Evolutionary conservation across 2,888 invertebrate genomes (phyloP).

Genomic region (Pachliopta kotzebuea): DNA sequence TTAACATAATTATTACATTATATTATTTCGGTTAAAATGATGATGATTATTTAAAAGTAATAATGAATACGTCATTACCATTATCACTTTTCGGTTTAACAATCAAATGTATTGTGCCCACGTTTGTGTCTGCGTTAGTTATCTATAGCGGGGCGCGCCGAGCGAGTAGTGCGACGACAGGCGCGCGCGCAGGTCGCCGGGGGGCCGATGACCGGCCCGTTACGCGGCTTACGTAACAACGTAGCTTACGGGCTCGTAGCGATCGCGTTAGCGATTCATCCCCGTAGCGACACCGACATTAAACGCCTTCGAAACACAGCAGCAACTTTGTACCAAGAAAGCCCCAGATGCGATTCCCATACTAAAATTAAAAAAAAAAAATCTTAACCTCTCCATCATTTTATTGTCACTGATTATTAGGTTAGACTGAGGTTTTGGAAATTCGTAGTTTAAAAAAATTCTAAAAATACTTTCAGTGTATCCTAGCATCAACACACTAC

Average conservation of each 20-base stretch:
- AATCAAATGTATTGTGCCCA: constrained; percentile 19
- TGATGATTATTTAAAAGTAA: no score
- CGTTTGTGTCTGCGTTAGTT: constrained; percentile 26
- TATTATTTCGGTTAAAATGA: no score
- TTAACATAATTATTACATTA: no score
- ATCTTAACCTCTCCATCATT: no score
- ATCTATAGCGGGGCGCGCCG: constrained; percentile 32
- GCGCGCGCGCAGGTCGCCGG: constrained; percentile 70
- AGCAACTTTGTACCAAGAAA: background rate
- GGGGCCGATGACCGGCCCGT: constrained; percentile 73
- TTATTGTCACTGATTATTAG: no score
- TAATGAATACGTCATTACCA: no score
- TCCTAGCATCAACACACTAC: background rate
- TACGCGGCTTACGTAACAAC: constrained; percentile 75
- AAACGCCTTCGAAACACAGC: no score
- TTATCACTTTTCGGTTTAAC: background rate
- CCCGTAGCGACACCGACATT: constrained; percentile 37
- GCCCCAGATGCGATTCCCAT: no score
- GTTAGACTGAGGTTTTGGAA: no score
- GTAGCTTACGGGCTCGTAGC: constrained; percentile 71
- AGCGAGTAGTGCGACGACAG: constrained; percentile 59
- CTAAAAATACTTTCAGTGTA: background rate
- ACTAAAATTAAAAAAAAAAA: no score
- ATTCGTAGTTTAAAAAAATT: no score
- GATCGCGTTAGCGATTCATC: constrained; percentile 40